Evolutionary conservation across 2,888 invertebrate species (phyloP).

Genomic region (Linhomoeus sp.): DNA sequence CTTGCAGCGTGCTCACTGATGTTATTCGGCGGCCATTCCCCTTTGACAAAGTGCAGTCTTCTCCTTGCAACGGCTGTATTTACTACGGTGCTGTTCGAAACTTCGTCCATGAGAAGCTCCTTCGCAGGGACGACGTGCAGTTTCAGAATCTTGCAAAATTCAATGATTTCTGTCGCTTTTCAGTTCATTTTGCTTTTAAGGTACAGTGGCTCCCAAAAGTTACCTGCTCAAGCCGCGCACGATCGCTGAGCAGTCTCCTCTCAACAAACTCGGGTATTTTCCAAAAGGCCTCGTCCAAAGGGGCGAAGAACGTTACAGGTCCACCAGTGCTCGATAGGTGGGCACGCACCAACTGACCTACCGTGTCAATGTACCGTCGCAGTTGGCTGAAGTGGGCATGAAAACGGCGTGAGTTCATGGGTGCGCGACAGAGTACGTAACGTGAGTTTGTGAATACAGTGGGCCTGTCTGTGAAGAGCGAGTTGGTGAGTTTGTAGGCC

Average conservation of each 20-base stretch:
- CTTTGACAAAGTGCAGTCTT: slow-evolving; percentile 21
- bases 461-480: neutral
- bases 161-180: no score
- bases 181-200: no score
- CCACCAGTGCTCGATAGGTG: slow-evolving; percentile 22
- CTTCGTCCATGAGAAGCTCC: slow-evolving; percentile 25
- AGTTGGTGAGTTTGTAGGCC: neutral
- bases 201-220: no score
- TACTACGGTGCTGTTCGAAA: slow-evolving; percentile 25
- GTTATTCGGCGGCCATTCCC: slow-evolving; percentile 28
- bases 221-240: slow-evolving; percentile 28
- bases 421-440: no score
- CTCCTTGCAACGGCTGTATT: slow-evolving; percentile 25
- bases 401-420: no score
- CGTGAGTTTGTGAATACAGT: no score
- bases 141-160: slow-evolving; percentile 22
- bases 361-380: slow-evolving; percentile 25
- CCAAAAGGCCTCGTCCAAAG: slow-evolving; percentile 27
- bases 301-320: slow-evolving; percentile 27
- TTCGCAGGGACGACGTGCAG: slow-evolving; percentile 27
- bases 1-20: slow-evolving; percentile 15
- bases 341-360: slow-evolving; percentile 20
- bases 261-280: slow-evolving; percentile 26
- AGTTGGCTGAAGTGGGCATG: slow-evolving; percentile 16
- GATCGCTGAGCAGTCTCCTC: slow-evolving; percentile 21